Percentiles rank a stretch among this genome's conserved stretches.
Conservation (phyloP, 2,113 vertebrate species). For the cat (Felis catus) region F.catus_Fca126_mat1.0 CM031415.1:151613501-151614000, state of each 20-base stretch:
- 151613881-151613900: neutral
- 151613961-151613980: neutral
- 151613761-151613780: neutral
- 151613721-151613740: neutral
- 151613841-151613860: neutral
- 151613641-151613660: neutral
- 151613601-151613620: neutral
- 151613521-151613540: neutral
- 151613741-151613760: neutral
- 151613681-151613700: neutral
- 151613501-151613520: neutral
- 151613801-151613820: neutral
- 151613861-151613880: neutral
- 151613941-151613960: neutral
- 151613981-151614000: neutral
- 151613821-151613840: neutral
- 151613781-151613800: neutral
- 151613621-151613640: rapidly evolving
- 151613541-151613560: neutral
- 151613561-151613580: too few species aligned
- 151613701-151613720: neutral
- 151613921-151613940: neutral
- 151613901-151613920: neutral
- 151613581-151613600: neutral
- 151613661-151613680: neutral